Evolutionary conservation across 2,113 vertebrate species (phyloP).

Genomic region (Falcunculus frontatus): DNA sequence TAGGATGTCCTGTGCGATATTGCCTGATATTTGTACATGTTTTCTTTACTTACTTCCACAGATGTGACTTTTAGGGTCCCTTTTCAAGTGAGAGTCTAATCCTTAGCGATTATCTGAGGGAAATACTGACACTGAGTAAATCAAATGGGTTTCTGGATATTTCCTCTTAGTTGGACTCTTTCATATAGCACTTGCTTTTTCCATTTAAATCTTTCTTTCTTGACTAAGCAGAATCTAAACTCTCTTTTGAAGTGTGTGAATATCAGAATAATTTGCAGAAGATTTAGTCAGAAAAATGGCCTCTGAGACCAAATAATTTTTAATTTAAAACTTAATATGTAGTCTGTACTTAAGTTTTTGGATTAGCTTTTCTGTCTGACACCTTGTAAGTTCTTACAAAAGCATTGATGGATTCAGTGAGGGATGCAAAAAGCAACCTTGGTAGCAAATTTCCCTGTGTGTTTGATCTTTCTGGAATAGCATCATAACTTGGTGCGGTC

Average conservation of each 20-base stretch:
- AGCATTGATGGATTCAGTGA: not conserved
- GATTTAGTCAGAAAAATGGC: not conserved
- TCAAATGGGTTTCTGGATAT: not conserved
- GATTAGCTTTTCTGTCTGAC: not conserved
- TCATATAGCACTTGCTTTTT: not conserved
- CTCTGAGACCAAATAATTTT: not conserved
- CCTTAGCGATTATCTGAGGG: not conserved
- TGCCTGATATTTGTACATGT: not conserved
- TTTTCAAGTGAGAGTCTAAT: not conserved
- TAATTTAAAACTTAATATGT: not conserved
- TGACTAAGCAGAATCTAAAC: not conserved
- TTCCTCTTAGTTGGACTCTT: not conserved
- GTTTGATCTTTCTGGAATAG: not conserved
- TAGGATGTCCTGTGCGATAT: not conserved
- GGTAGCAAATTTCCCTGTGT: not conserved
- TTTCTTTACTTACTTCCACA: not conserved
- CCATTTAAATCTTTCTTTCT: not conserved
- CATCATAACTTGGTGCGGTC: not conserved
- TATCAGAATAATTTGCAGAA: not conserved
- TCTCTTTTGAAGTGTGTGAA: not conserved
- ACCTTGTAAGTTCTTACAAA: not conserved
- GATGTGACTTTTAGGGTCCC: not conserved
- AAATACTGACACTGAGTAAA: not conserved
- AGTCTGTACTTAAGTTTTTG: not conserved
- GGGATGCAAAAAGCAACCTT: not conserved